Conservation (phyloP, 2,888 invertebrate species). For the Andrena bicolor region DNA sequence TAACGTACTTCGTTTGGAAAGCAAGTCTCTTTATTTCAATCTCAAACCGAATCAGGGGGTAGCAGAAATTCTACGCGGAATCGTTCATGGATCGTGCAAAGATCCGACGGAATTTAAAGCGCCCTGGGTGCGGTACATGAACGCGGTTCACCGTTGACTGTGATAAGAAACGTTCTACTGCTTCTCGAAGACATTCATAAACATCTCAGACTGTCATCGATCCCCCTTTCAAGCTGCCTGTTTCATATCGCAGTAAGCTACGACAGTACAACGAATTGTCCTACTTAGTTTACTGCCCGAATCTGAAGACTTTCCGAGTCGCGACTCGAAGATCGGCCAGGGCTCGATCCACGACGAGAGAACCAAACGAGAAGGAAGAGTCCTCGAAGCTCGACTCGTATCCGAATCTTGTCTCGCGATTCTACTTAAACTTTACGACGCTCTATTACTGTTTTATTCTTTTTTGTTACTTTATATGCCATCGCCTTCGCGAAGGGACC, state of each 20-base stretch:
- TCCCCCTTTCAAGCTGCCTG: conserved; percentile 8
- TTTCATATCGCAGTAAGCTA: conserved; percentile 51
- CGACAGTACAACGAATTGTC: conserved; percentile 55
- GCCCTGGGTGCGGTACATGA: conserved; percentile 37
- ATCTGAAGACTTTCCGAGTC: conserved; percentile 29
- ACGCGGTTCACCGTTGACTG: conserved; percentile 79
- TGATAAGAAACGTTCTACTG: conserved; percentile 80
- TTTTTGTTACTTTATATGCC: conserved; percentile 61
- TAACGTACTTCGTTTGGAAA: conserved; percentile 9
- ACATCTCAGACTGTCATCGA: conserved; percentile 36
- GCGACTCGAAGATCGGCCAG: conserved; percentile 26
- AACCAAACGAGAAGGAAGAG: conserved; percentile 15
- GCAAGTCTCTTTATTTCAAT: conserved; percentile 3
- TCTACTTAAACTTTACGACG: conserved; percentile 58
- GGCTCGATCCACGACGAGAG: conserved; percentile 3
- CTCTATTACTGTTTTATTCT: conserved; percentile 3
- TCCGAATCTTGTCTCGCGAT: conserved; percentile 36
- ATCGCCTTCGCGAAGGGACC: conserved; percentile 71
- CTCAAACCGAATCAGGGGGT: conserved; percentile 27
- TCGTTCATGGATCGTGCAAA: conserved; percentile 7
- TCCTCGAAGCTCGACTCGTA: not conserved
- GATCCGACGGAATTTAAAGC: conserved; percentile 34
- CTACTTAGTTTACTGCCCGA: conserved; percentile 55
- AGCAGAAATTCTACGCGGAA: conserved; percentile 36
- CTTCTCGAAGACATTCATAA: conserved; percentile 67